Conservation (phyloP, 2,797 vertebrate genomes). For the Saxicola maurus region DNA sequence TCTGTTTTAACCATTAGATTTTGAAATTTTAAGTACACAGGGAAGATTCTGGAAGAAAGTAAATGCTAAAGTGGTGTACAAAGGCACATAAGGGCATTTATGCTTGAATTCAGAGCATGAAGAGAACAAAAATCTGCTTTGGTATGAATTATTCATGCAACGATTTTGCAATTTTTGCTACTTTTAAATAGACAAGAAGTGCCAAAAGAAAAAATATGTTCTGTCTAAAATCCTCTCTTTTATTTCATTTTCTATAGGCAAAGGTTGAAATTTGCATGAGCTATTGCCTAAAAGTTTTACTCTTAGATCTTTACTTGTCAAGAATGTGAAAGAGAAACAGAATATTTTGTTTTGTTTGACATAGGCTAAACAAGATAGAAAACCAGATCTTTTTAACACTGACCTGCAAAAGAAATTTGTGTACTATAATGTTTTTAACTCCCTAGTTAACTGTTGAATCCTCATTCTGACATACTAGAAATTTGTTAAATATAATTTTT, state of each 20-base stretch:
- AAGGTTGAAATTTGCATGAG: conserved; percentile 4
- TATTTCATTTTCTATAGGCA: background rate
- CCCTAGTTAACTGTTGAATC: background rate
- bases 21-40: background rate
- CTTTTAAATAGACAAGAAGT: background rate
- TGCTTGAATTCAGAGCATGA: background rate
- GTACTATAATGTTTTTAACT: background rate
- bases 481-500: background rate
- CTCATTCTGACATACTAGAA: background rate
- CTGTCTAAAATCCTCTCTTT: background rate
- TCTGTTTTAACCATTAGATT: background rate
- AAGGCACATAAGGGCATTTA: background rate
- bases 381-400: background rate
- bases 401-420: background rate
- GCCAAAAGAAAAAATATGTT: background rate
- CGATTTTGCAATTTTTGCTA: background rate
- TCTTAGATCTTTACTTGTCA: background rate
- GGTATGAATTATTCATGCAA: background rate
- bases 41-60: background rate
- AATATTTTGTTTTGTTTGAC: background rate
- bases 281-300: background rate
- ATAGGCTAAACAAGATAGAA: background rate
- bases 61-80: background rate
- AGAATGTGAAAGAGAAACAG: background rate
- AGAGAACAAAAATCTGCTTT: background rate